Base-by-base conservation (phyloP, 2,888 invertebrate species). In the Nemoura dubitans region DNA sequence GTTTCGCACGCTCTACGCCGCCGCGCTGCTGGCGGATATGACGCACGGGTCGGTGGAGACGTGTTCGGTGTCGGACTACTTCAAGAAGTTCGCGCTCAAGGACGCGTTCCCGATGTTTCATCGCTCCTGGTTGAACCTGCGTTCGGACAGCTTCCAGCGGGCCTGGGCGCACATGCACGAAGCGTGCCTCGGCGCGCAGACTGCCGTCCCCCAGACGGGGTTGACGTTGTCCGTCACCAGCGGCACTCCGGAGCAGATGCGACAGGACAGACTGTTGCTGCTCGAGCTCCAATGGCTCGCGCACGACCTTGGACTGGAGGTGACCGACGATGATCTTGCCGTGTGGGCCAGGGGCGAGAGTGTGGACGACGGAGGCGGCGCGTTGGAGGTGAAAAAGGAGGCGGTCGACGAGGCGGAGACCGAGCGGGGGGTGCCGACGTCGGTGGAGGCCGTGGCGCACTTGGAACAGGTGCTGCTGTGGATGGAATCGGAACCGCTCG, bases 401-500 rank as follows among this genome's bases (percentile, higher is more conserved):
- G 26, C 21, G 82, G 89, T 89, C 80, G 86, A 85, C n/a, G 28
- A 30, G 5, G 84, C 83, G n/a, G 87, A 86, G n/a, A 14, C 25
- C 25, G 29, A 80, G 21, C n/a, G 82, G 16, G 85, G 59, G 21
- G 88, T 89, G 59, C 92, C 92, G 0, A 90, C 90, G 16, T 91
- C 92, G 29, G 89, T 90, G 76, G 92, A 92, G 89, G 91, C 91
- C 10, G 92, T 91, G 76, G 89, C 89, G 85, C 90, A 91, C 83
- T 90, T 93, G 59, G 90, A 91, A 59, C 91, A 91, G 87, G 92
- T 92, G 78, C 90, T 92, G 42, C 89, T 90, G 16, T 93, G 92
- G 92, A 92, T 92, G 92, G 92, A 93, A 88, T 91, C 91, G 86
- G 91, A 92, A 89, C 91, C 92, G 26, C 90, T 92, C 87, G 92